A percentile compares a stretch with the other conserved stretches of the same genome.
These are phyloP conservation scores for Xylophagus ater DNA, from an alignment of 2,888 invertebrate species.

Conservation along the genomic window DNA sequence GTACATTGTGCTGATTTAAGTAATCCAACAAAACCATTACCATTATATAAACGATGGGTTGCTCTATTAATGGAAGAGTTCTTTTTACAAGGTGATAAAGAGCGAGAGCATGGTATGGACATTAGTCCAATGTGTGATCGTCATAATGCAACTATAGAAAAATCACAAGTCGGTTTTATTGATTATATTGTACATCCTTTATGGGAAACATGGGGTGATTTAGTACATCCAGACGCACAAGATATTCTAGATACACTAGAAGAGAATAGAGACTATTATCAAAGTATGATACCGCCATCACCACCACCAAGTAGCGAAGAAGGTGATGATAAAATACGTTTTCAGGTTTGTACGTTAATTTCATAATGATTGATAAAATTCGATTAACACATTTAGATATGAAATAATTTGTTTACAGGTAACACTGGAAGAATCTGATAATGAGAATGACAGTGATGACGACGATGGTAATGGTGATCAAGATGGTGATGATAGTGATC, in stretches of 20 bases:
- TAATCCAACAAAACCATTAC: slow-evolving; percentile 93
- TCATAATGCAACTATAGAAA: slow-evolving; percentile 92
- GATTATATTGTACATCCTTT: slow-evolving; percentile 99
- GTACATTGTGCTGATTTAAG: slow-evolving; percentile 98
- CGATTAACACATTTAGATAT: background rate
- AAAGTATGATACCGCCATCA: slow-evolving; percentile 88
- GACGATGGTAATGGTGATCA: slow-evolving; percentile 49
- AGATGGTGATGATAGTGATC: slow-evolving; percentile 29
- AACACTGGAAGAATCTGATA: slow-evolving; percentile 65
- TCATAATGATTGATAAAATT: slow-evolving; percentile 8
- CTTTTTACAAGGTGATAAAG: slow-evolving; percentile 95
- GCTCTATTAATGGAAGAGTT: slow-evolving; percentile 95
- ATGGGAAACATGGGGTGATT: slow-evolving; percentile 99
- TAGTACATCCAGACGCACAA: slow-evolving; percentile 98
- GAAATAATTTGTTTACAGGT: slow-evolving; percentile 48
- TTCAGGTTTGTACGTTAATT: slow-evolving; percentile 45
- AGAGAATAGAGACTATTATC: slow-evolving; percentile 96
- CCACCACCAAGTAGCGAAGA: slow-evolving; percentile 61
- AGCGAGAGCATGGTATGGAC: slow-evolving; percentile 89
- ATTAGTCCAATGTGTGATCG: slow-evolving; percentile 99
- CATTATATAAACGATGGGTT: slow-evolving; percentile 90
- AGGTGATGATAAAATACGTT: slow-evolving; percentile 60
- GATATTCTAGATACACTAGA: slow-evolving; percentile 95
- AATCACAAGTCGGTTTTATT: slow-evolving; percentile 98
- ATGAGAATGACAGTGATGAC: slow-evolving; percentile 48